Evolutionary conservation across 2,888 invertebrate genomes (phyloP).

Genomic region (Clivina fossor): DNA sequence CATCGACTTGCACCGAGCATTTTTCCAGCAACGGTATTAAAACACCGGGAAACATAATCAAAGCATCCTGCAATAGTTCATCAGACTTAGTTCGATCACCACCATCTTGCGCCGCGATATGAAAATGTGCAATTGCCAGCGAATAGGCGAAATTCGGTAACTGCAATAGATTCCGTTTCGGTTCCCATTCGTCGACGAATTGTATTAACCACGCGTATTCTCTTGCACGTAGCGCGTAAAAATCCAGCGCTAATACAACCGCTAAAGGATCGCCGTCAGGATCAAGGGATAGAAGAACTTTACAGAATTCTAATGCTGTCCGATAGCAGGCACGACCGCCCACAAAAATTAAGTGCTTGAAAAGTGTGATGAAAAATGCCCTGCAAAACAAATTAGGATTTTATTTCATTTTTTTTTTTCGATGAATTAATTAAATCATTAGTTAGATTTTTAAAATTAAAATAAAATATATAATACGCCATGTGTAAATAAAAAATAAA

Average conservation of each 20-base stretch:
- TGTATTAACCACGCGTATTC: constrained; percentile 73
- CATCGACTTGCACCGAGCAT: constrained; percentile 72
- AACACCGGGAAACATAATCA: constrained; percentile 81
- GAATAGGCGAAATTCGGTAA: constrained; percentile 89
- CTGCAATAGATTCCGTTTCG: constrained; percentile 69
- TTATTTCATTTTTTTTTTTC: background rate
- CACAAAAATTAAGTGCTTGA: constrained; percentile 77
- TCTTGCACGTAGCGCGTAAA: constrained; percentile 74
- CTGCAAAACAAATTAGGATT: constrained; percentile 55
- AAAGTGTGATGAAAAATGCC: constrained; percentile 76
- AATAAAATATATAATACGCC: constrained; percentile 3
- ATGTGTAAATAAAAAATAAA: background rate
- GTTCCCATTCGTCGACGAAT: constrained; percentile 62
- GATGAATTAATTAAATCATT: no score
- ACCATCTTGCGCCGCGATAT: constrained; percentile 54
- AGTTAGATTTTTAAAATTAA: no score
- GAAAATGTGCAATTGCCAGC: constrained; percentile 72
- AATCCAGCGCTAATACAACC: constrained; percentile 76
- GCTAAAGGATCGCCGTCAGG: constrained; percentile 76
- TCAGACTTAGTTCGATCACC: constrained; percentile 56
- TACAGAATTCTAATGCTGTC: constrained; percentile 85
- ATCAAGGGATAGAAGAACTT: constrained; percentile 76
- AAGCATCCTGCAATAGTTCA: constrained; percentile 69
- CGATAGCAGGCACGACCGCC: constrained; percentile 80
- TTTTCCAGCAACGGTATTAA: constrained; percentile 73